Conservation (phyloP, 2,797 vertebrate species). For the Catamblyrhynchus diadema region DNA sequence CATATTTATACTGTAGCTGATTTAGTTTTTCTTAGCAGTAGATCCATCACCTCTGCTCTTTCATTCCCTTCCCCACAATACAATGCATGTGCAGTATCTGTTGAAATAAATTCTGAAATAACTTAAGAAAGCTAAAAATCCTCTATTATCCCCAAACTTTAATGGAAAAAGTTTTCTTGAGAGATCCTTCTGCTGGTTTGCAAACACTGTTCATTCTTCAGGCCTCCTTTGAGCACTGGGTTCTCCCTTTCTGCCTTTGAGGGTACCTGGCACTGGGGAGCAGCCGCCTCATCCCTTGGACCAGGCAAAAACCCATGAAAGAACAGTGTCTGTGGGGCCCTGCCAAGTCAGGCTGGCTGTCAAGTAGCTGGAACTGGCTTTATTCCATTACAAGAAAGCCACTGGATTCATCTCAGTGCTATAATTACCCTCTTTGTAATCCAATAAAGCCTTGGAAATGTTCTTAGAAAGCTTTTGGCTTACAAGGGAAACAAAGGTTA, state of each 20-base stretch:
- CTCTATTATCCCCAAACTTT: neutral
- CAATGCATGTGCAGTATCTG: neutral
- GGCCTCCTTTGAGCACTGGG: neutral
- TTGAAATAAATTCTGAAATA: neutral
- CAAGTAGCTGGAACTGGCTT: neutral
- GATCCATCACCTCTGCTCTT: neutral
- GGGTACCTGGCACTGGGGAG: neutral
- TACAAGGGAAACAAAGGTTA: neutral
- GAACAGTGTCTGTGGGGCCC: neutral
- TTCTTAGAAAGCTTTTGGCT: slow-evolving; percentile 19
- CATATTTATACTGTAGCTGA: neutral
- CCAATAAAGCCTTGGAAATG: neutral
- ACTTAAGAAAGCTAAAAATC: neutral
- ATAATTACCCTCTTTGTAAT: neutral
- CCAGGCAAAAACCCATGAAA: fast-evolving
- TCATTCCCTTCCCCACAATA: neutral
- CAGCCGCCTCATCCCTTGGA: neutral
- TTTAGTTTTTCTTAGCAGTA: neutral
- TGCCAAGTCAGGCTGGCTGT: neutral
- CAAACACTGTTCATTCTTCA: neutral
- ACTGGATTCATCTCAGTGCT: neutral
- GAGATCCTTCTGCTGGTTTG: neutral
- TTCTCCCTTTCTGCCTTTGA: neutral
- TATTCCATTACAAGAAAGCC: neutral
- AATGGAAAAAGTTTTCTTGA: neutral